Evolutionary conservation across 92 coral and sea anemone species (phyloP), one percentile per base, ranked within the genome.

Genomic region (Siderastrea siderea): DNA sequence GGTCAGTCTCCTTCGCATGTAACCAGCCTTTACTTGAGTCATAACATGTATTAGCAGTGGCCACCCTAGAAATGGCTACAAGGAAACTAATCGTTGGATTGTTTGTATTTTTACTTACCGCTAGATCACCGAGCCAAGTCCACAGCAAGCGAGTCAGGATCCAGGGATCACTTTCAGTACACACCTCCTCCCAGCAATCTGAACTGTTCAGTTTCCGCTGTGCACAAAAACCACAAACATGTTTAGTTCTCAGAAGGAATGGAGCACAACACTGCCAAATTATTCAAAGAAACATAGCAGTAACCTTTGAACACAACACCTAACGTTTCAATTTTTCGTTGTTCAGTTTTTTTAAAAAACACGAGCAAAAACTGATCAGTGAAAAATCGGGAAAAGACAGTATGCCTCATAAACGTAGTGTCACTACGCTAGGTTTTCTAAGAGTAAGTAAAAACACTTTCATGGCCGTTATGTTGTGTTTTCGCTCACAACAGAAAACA

Each of bases 181-280:
- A 83, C 8, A 97, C 50, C 64, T 89, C 92, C 38, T 95, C 96
- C 99, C 99, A 97, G 19, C 94, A 95, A n/a, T 94, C 93, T 65
- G 91, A 93, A 43, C 85, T 88, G 84, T 97, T 97, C 15, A 97
- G 78, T 89, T 95, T 89, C 64, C 98, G 91, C 98, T 97, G 82
- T 11, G 83, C 65, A 66, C 7, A 50, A 50, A 70, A 62, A 17
- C 14, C 10, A 47, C 12, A 43, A 62, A 70, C 45, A 44, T 46
- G 16, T 68, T 45, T 5, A 44, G 79, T 44, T 45, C 1, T 43
- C 2, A 43, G 4, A 44, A 44, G 3, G 5, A 1, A 3, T 7
- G 61, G 61, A 14, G 61, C 1, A 7, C 12, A 55, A 2, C 10
- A 14, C 61, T 7, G 68, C 38, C 53, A 68, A 48, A 15, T 47